A percentile compares a stretch with the other conserved stretches of the same genome.
Evolutionary conservation across 2,113 vertebrate genomes (phyloP).

Genomic region (Lycaon pictus): DNA sequence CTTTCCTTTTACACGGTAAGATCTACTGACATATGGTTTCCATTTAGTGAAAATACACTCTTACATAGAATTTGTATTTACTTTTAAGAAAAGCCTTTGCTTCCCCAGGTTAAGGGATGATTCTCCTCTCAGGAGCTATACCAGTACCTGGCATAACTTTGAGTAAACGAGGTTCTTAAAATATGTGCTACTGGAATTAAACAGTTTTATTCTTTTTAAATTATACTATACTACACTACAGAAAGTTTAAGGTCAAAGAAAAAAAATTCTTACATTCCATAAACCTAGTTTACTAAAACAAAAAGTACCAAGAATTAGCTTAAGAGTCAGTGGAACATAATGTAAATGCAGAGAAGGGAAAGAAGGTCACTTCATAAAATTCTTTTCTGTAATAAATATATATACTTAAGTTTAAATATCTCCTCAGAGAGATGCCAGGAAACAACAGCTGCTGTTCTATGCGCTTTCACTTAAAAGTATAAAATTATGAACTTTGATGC

Average conservation of each 20-base stretch:
- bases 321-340: background rate
- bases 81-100: background rate
- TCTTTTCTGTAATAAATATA: constrained; percentile 49
- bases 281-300: constrained; percentile 9
- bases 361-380: constrained; percentile 61
- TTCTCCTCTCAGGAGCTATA: background rate
- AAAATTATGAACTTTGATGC: constrained; percentile 75
- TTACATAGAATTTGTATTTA: constrained; percentile 19
- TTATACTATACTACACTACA: background rate
- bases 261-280: background rate
- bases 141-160: background rate
- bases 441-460: constrained; percentile 73
- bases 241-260: background rate
- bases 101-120: background rate
- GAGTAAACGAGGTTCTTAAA: background rate
- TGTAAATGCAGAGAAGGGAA: constrained; percentile 49
- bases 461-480: constrained; percentile 59
- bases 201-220: background rate
- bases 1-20: background rate
- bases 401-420: constrained; percentile 61
- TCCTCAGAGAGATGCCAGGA: constrained; percentile 67
- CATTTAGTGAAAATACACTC: background rate
- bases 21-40: background rate
- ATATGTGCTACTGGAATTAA: background rate
- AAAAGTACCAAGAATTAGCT: constrained; percentile 36